A percentile compares a stretch with the other conserved stretches of the same genome.
These are phyloP conservation scores for Emesis castigata DNA, from an alignment of 2,888 invertebrate species.

Conservation along the genomic window DNA sequence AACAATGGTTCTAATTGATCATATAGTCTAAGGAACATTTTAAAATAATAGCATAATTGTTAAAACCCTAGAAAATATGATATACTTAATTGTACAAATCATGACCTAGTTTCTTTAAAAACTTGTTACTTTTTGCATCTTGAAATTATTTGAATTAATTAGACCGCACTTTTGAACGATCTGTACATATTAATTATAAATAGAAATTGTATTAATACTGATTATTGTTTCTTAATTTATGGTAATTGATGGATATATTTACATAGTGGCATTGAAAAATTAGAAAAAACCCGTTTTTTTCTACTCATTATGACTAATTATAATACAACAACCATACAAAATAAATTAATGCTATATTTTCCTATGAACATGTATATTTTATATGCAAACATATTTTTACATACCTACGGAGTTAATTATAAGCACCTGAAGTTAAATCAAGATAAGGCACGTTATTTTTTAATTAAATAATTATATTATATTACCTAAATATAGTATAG, in stretches of 20 bases:
- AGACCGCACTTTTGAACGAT: not conserved
- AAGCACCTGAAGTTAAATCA: slow-evolving; percentile 3
- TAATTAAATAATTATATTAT: not conserved
- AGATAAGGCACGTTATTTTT: slow-evolving; percentile 9
- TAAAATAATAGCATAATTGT: no score
- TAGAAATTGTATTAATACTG: slow-evolving; percentile 86
- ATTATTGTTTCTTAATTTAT: slow-evolving; percentile 82
- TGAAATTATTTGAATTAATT: slow-evolving; percentile 6
- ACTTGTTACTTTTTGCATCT: not conserved
- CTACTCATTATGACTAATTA: slow-evolving; percentile 62
- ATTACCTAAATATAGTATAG: slow-evolving; percentile 5
- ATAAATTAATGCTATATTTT: slow-evolving; percentile 73
- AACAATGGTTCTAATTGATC: no score
- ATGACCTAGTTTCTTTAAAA: no score
- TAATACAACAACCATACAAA: slow-evolving; percentile 78
- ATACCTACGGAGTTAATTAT: not conserved
- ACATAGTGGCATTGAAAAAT: slow-evolving; percentile 81
- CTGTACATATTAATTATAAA: slow-evolving; percentile 72
- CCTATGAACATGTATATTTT: slow-evolving; percentile 3
- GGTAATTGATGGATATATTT: slow-evolving; percentile 84
- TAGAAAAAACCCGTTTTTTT: slow-evolving; percentile 72
- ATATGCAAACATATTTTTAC: not conserved
- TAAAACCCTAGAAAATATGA: no score
- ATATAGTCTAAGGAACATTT: no score
- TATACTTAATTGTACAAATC: no score